Base-by-base conservation (phyloP, 2,797 vertebrate species). In the Gymnothorax javanicus region DNA sequence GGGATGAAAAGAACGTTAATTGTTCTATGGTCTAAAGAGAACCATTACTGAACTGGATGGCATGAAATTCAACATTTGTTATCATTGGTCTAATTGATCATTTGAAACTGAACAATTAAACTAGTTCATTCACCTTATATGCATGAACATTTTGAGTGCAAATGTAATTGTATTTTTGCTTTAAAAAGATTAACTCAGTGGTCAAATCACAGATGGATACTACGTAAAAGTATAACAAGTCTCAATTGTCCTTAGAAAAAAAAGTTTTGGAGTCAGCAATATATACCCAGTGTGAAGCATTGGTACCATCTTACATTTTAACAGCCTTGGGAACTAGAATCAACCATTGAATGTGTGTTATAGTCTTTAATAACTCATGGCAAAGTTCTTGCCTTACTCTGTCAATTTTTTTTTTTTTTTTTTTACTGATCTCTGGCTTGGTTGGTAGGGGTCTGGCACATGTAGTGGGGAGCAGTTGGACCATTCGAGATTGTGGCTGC, bases 401-500 rank as follows among this genome's bases (percentile, higher is more conserved):
- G 7, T 15, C 0, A 1, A 3, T 27, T 27, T 52, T 33, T 27
- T 83, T 15, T 27, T 27, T 52, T 33, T 27, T 83, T 15, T 79
- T 20, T 81, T 57, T 82, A 17, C 58, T 69, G 7, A 64, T 58
- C 79, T 73, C 56, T 87, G 33, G 59, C 88, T 83, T 87, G 90
- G 87, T 43, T 96, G 95, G 94, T 92, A 93, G 94, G 94, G 93
- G 95, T 94, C 96, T 96, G 96, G 96, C 96, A 95, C 95, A 96
- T 92, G 95, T 96, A 6, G 96, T 95, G 93, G 93, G 95, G 90
- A 95, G 95, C 91, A 91, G 94, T 95, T 96, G 96, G 96, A 96
- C 95, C 90, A 97, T 97, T 96, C 94, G 96, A 94, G 96, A 96
- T 93, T 94, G 95, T 92, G 95, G 96, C 83, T 93, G 95, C 89